Percentiles rank a stretch among this genome's conserved stretches.
phyloP scores from a whole-genome alignment of 2,888 invertebrate species.

The Caenorhabditis sp. region DNA sequence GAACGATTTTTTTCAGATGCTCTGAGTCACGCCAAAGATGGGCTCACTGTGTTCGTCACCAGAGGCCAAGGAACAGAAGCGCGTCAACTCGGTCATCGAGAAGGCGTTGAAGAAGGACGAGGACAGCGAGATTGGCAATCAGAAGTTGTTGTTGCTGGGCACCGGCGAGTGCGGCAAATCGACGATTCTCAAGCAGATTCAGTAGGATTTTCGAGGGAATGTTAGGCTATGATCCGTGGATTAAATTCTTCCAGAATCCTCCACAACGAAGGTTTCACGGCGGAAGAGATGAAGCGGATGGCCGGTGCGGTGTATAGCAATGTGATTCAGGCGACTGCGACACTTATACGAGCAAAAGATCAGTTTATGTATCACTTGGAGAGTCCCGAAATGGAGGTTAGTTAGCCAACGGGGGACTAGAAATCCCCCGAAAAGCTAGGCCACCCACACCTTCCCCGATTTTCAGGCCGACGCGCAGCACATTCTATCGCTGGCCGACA shows the following conservation, averaged over 20 bases:
- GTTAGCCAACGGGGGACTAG: too few species aligned
- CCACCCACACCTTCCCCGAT: background rate
- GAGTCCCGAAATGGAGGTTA: slow-evolving; percentile 42
- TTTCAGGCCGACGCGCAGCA: slow-evolving; percentile 58
- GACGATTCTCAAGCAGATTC: slow-evolving; percentile 73
- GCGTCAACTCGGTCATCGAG: slow-evolving; percentile 50
- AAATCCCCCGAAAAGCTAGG: slow-evolving; percentile 1
- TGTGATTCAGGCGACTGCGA: slow-evolving; percentile 60
- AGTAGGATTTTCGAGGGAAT: slow-evolving; percentile 55
- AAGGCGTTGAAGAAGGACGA: slow-evolving; percentile 51
- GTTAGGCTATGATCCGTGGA: background rate
- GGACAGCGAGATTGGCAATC: slow-evolving; percentile 63
- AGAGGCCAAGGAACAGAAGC: slow-evolving; percentile 57
- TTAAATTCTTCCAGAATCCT: slow-evolving; percentile 66
- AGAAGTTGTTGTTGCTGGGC: slow-evolving; percentile 69
- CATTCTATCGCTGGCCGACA: slow-evolving; percentile 53
- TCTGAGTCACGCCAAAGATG: slow-evolving; percentile 39
- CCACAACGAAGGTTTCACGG: slow-evolving; percentile 62
- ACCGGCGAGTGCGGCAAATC: slow-evolving; percentile 74
- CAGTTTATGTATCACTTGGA: slow-evolving; percentile 32
- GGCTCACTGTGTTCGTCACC: slow-evolving; percentile 62
- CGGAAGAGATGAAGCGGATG: slow-evolving; percentile 48
- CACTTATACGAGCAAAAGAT: slow-evolving; percentile 45
- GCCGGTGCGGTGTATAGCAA: slow-evolving; percentile 64
- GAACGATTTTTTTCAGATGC: slow-evolving; percentile 46